Conservation (phyloP, 2,113 vertebrate genomes). For the Tympanuchus pallidicinctus region DNA sequence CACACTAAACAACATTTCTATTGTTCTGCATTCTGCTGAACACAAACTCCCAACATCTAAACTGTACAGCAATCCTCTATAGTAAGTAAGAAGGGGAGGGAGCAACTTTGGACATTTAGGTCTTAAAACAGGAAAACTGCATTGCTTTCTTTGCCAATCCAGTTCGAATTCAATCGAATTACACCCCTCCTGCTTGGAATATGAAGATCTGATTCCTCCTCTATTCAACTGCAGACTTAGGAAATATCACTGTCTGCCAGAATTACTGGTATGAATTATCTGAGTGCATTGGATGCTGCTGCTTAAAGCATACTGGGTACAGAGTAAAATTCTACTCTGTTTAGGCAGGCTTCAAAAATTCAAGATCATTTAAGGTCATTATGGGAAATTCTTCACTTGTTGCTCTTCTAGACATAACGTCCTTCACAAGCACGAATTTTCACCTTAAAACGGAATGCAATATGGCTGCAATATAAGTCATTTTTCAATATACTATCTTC, state of each 20-base stretch:
- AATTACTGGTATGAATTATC: neutral
- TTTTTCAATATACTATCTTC: neutral
- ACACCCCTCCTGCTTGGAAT: neutral
- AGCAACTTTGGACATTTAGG: neutral
- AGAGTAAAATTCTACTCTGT: neutral
- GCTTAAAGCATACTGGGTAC: neutral
- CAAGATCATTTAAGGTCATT: neutral
- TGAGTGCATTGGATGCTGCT: neutral
- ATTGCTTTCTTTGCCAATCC: neutral
- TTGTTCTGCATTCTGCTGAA: conserved; percentile 1
- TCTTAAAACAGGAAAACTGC: neutral
- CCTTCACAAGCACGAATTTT: neutral
- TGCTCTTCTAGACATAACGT: neutral
- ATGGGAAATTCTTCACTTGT: neutral
- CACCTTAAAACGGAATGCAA: neutral
- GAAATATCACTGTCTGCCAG: neutral
- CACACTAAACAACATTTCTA: neutral
- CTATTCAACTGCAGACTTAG: neutral
- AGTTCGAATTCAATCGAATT: neutral
- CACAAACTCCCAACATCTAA: neutral
- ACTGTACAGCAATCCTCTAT: neutral
- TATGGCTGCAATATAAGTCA: neutral
- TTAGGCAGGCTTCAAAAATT: neutral
- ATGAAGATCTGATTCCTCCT: neutral
- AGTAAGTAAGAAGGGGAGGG: neutral